Percentiles rank a stretch among this genome's conserved stretches.
phyloP scores from a whole-genome alignment of 2,888 invertebrate species.

The Nomada ferruginata region DNA sequence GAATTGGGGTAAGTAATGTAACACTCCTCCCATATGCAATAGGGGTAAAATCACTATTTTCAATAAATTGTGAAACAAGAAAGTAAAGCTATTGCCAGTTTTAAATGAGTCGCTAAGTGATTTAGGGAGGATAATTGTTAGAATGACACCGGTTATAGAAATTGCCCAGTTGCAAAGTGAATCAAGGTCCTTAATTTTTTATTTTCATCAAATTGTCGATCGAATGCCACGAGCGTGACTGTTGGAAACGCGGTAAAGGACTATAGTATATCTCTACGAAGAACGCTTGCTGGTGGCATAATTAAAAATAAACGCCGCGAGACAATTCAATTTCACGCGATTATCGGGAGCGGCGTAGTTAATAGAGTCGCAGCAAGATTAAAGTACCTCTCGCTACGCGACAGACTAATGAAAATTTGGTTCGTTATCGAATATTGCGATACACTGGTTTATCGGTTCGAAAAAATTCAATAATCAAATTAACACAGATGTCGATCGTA shows the following conservation, averaged over 20 bases:
- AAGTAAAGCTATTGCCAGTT: too few species aligned
- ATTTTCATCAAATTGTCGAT: background rate
- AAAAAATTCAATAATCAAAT: slow-evolving; percentile 50
- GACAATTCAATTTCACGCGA: slow-evolving; percentile 52
- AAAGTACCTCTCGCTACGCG: slow-evolving; percentile 43
- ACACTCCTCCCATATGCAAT: too few species aligned
- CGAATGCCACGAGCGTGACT: background rate
- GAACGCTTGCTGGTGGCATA: background rate
- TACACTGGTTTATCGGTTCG: slow-evolving; percentile 28
- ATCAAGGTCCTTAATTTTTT: background rate
- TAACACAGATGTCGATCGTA: slow-evolving; percentile 18
- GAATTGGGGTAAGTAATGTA: too few species aligned
- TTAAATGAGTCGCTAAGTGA: too few species aligned
- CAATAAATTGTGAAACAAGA: too few species aligned
- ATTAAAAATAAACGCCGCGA: slow-evolving; percentile 41
- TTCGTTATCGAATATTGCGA: slow-evolving; percentile 53
- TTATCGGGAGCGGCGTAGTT: slow-evolving; percentile 53
- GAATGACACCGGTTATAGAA: too few species aligned
- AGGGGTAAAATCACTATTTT: too few species aligned
- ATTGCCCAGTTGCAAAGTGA: too few species aligned
- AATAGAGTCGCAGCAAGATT: slow-evolving; percentile 49
- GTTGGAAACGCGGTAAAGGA: background rate
- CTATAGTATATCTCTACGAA: background rate
- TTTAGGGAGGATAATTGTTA: too few species aligned
- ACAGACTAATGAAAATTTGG: slow-evolving; percentile 48